These are phyloP conservation scores for Galagoides demidoff DNA, from an alignment of 2,797 vertebrate genomes.

Conservation along the genomic window DNA sequence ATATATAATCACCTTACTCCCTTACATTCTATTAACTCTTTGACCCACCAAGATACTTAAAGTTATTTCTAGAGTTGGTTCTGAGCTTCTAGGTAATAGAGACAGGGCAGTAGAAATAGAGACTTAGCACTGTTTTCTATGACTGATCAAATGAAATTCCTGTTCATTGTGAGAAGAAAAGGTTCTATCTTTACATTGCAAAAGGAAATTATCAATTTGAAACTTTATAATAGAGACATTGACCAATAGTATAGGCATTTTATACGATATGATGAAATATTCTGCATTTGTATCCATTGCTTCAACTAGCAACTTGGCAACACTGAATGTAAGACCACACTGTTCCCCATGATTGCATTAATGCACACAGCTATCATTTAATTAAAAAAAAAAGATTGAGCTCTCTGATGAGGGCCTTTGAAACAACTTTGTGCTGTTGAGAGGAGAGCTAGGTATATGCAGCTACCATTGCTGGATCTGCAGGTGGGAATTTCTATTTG, in stretches of 20 bases:
- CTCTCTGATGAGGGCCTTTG: neutral
- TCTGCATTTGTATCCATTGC: neutral
- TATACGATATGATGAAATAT: neutral
- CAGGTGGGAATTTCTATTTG: constrained; percentile 11
- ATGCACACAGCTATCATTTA: no score
- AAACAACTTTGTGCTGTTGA: constrained; percentile 36
- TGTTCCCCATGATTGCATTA: no score
- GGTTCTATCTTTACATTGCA: neutral
- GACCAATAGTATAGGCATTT: neutral
- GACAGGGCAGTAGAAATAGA: neutral
- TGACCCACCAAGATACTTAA: neutral
- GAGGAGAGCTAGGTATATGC: neutral
- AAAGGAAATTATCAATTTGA: constrained; percentile 38
- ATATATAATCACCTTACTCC: neutral
- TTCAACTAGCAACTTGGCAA: constrained; percentile 7
- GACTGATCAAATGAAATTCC: constrained; percentile 3
- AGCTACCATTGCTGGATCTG: neutral
- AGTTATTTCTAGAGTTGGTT: constrained; percentile 13
- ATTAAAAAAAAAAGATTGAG: neutral
- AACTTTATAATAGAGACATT: neutral
- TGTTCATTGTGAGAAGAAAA: neutral
- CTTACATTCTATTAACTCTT: neutral
- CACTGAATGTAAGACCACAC: neutral
- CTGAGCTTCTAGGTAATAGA: constrained; percentile 11
- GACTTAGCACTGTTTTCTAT: neutral